Evolutionary conservation across 2,797 vertebrate genomes (phyloP).

Genomic region (Parambassis ranga): DNA sequence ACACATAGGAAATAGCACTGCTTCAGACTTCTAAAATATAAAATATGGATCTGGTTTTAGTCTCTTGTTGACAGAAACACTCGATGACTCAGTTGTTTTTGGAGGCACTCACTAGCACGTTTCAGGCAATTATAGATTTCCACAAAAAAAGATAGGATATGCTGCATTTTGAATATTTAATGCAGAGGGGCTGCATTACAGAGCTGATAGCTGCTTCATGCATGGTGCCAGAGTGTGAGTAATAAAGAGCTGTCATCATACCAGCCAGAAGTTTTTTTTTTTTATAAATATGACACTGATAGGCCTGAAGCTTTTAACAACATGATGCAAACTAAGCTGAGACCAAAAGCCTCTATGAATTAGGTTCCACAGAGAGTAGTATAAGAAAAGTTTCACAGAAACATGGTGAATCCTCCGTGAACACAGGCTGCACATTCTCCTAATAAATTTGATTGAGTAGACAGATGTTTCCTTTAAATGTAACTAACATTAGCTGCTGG

Average conservation of each 20-base stretch:
- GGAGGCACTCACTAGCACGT: not conserved
- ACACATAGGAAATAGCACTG: not conserved
- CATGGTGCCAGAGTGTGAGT: conserved; percentile 9
- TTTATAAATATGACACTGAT: not conserved
- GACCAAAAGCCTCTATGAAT: conserved; percentile 1
- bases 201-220: conserved; percentile 5
- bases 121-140: conserved; percentile 5
- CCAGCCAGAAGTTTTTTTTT: not conserved
- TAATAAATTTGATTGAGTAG: too few relatives aligned
- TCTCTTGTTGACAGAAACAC: not conserved
- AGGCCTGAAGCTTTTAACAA: not conserved
- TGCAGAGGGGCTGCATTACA: not conserved
- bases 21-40: not conserved
- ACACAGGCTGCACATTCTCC: too few relatives aligned
- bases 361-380: not conserved
- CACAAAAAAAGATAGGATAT: not conserved
- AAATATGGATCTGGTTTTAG: not conserved
- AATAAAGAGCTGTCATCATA: conserved; percentile 15
- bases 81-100: not conserved
- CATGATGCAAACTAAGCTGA: conserved; percentile 1
- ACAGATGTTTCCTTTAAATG: not conserved
- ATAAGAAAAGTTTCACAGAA: not conserved
- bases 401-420: too few relatives aligned
- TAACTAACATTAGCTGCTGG: too few relatives aligned
- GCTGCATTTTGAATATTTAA: conserved; percentile 1